Percentiles rank a stretch among this genome's conserved stretches.
Evolutionary conservation across 2,888 invertebrate genomes (phyloP).

Genomic region (Petrolisthes manimaculis): DNA sequence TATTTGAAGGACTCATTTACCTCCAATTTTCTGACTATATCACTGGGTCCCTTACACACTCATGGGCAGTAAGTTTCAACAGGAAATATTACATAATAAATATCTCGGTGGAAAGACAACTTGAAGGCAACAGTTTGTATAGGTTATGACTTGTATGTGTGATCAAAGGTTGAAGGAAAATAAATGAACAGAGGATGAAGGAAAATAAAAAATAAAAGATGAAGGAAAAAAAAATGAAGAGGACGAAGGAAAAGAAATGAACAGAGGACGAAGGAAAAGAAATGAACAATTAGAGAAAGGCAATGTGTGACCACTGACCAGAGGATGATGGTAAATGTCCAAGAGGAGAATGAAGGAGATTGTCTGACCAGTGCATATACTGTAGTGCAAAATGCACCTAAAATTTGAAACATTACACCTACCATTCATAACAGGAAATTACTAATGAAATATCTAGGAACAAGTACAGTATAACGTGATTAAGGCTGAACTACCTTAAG

Average conservation of each 20-base stretch:
- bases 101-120: conserved; percentile 45
- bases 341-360: conserved; percentile 2
- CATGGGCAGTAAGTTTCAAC: conserved; percentile 18
- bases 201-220: not conserved
- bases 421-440: too few species aligned
- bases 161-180: not conserved
- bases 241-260: not conserved
- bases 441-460: too few species aligned
- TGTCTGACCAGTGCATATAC: too few species aligned
- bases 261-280: not conserved
- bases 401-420: too few species aligned
- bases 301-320: not conserved
- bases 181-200: not conserved
- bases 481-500: too few species aligned
- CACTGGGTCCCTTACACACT: too few species aligned
- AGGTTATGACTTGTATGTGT: not conserved
- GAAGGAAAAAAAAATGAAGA: not conserved
- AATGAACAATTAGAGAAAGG: not conserved
- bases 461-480: too few species aligned
- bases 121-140: conserved; percentile 51
- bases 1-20: not conserved
- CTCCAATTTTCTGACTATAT: too few species aligned
- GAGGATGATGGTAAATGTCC: conserved; percentile 13
- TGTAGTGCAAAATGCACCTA: too few species aligned
- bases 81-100: conserved; percentile 31